phyloP scores from a whole-genome alignment of 1,140 invertebrate species.

The Drosophila lowei region DNA sequence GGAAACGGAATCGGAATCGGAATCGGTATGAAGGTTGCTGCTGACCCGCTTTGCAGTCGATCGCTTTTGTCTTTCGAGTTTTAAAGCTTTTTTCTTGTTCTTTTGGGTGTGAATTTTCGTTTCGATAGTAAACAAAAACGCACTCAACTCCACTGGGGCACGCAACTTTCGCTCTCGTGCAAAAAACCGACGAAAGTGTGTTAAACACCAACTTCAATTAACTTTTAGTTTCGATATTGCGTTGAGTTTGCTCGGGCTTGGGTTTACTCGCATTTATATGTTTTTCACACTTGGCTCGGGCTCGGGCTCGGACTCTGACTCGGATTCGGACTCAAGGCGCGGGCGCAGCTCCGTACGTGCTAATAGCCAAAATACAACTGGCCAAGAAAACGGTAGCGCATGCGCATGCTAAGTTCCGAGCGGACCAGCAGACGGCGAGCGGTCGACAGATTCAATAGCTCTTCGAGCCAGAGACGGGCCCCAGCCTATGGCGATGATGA shows the following conservation, averaged over 20 bases:
- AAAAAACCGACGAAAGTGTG: slow-evolving; percentile 45
- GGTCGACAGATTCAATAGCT: slow-evolving; percentile 14
- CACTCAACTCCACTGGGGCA: slow-evolving; percentile 49
- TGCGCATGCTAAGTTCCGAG: slow-evolving; percentile 67
- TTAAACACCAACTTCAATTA: slow-evolving; percentile 55
- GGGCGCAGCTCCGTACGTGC: slow-evolving; percentile 75
- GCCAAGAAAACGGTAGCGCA: slow-evolving; percentile 78
- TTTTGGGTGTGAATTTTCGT: slow-evolving; percentile 2
- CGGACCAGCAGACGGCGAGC: slow-evolving; percentile 16
- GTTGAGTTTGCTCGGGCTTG: too few species aligned
- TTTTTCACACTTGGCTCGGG: slow-evolving; percentile 53
- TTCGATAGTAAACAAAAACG: slow-evolving; percentile 17
- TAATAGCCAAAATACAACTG: slow-evolving; percentile 83
- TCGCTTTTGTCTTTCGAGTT: slow-evolving; percentile 18
- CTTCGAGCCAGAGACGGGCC: slow-evolving; percentile 1
- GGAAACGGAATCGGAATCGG: slow-evolving; percentile 13
- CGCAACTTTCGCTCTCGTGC: slow-evolving; percentile 72
- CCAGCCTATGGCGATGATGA: slow-evolving; percentile 28
- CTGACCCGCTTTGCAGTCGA: slow-evolving; percentile 25
- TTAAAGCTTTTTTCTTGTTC: slow-evolving; percentile 16
- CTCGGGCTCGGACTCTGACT: slow-evolving; percentile 59
- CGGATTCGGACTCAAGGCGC: slow-evolving; percentile 55
- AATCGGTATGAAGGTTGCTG: slow-evolving; percentile 27
- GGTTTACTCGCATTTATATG: slow-evolving; percentile 39
- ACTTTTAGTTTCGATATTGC: slow-evolving; percentile 59